Conservation (phyloP, 2,113 vertebrate genomes). For the Anarrhichthys ocellatus region DNA sequence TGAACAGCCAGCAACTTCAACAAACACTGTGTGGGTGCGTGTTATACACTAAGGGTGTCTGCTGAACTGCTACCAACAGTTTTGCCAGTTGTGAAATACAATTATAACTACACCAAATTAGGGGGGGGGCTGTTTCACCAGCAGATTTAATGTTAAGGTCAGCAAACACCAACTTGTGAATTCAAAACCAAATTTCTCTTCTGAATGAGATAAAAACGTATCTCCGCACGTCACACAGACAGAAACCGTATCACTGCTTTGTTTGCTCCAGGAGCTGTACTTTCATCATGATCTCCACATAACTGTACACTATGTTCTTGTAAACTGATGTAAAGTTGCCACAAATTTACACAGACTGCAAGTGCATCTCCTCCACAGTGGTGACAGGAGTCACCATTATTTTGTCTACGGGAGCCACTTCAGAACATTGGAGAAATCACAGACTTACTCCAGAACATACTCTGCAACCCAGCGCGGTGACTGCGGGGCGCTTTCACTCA, state of each 20-base stretch:
- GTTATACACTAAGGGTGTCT: slow-evolving; percentile 20
- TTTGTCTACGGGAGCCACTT: slow-evolving; percentile 19
- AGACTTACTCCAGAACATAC: slow-evolving; percentile 15
- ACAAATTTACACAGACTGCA: background rate
- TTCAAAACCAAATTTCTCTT: background rate
- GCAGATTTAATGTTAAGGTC: background rate
- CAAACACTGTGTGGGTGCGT: slow-evolving; percentile 10
- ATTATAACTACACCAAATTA: background rate
- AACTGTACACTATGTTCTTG: background rate
- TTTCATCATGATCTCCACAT: background rate
- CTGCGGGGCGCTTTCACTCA: slow-evolving; percentile 21
- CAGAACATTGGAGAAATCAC: slow-evolving; percentile 26
- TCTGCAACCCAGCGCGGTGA: background rate
- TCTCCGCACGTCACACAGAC: background rate
- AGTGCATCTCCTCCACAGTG: background rate
- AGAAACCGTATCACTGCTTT: background rate
- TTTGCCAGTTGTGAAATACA: slow-evolving; percentile 44
- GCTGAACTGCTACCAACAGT: slow-evolving; percentile 21
- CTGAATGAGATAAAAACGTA: background rate
- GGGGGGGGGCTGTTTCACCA: background rate
- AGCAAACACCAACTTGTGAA: background rate
- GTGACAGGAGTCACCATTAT: slow-evolving; percentile 8
- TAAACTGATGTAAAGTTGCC: background rate
- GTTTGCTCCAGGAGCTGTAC: background rate
- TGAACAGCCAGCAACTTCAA: slow-evolving; percentile 46